Base-by-base conservation (phyloP, 2,797 vertebrate species). In the Gadopsis bispinosus region DNA sequence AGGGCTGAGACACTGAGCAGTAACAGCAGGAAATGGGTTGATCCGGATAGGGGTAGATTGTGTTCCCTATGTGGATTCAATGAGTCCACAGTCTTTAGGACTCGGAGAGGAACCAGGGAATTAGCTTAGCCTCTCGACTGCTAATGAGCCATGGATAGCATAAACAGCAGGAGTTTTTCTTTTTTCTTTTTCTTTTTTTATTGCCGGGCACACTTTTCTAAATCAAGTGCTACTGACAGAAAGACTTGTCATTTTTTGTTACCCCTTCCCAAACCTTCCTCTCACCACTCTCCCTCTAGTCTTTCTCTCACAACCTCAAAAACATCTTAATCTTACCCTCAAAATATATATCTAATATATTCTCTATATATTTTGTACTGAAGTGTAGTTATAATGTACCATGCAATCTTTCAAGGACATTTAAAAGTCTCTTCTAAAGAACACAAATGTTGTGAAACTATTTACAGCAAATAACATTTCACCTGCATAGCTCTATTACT, bases 401-500 rank as follows among this genome's bases (percentile, higher is more conserved):
- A 96, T 96, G 95, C 95, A 93, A 95, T 94, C 93, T 93, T 93
- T 93, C 90, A 73, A 95, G 91, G 93, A 95, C 94, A 93, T 94
- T 92, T 95, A 91, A 94, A 94, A 95, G 90, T 93, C 93, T 95
- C 93, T 93, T 93, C 93, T 95, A 93, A 95, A 94, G 93, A 94
- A 95, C 92, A 95, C 93, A 94, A 94, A 93, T 93, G 92, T 94
- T 91, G 93, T 92, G 88, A 94, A 94, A 95, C 92, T 95, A 95
- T 96, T 94, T 95, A 96, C 95, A 96, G 91, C 91, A 92, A 93
- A 93, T 90, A 94, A 94, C 87, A 88, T 92, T 92, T 94, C 90
- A 95, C 93, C 95, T 95, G 95, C 95, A 95, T 95, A 95, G 94
- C 93, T 95, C 93, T 93, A 94, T 91, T 92, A 93, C 94, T 94